phyloP scores from a whole-genome alignment of 1,140 invertebrate species.

The Chymomyza costata region DNA sequence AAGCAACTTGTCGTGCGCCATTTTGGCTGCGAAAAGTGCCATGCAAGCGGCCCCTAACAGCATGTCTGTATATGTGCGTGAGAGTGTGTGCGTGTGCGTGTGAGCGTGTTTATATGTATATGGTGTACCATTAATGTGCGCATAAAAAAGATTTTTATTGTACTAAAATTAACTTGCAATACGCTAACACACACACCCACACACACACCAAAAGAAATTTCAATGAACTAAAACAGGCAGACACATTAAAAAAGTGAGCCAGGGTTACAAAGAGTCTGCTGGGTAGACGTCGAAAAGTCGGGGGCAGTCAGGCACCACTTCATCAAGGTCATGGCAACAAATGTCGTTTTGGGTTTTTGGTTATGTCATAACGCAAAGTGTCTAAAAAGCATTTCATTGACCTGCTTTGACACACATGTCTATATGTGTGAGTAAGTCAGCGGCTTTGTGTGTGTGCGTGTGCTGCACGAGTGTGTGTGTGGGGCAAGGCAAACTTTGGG shows the following conservation, averaged over 20 bases:
- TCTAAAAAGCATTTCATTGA: constrained; percentile 1
- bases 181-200: constrained; percentile 19
- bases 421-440: no score
- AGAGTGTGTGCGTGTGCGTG: constrained; percentile 8
- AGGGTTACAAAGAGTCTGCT: constrained; percentile 31
- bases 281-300: no score
- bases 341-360: neutral
- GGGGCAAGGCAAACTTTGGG: no score
- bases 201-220: constrained; percentile 20
- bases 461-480: neutral
- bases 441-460: no score
- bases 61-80: constrained; percentile 4
- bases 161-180: constrained; percentile 48
- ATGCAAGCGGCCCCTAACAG: constrained; percentile 6
- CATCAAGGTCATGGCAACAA: neutral
- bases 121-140: no score
- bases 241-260: constrained; percentile 34
- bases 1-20: no score
- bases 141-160: constrained; percentile 68
- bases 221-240: constrained; percentile 33
- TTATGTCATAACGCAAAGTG: neutral
- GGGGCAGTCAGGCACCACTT: neutral
- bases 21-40: neutral
- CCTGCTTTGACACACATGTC: neutral
- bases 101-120: constrained; percentile 1